A percentile compares a stretch with the other conserved stretches of the same genome.
phyloP scores from a whole-genome alignment of 2,797 vertebrate species.

The Manis crassicaudata region DNA sequence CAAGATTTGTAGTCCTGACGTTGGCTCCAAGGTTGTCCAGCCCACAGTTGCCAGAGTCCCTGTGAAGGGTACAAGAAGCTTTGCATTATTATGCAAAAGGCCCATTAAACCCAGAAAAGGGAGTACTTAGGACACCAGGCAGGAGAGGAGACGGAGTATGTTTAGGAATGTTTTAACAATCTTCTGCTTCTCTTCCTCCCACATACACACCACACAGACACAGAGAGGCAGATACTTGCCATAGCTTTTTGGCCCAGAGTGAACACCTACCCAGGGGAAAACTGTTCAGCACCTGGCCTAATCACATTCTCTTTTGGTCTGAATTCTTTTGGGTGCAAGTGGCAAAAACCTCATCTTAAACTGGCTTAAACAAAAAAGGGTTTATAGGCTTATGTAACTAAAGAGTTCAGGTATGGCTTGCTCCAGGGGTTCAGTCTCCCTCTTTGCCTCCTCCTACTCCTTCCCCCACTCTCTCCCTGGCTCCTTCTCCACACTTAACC shows the following conservation, averaged over 20 bases:
- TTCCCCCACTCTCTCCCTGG: too few relatives aligned
- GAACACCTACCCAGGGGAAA: background rate
- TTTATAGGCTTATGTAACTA: background rate
- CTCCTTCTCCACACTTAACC: background rate
- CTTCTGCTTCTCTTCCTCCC: background rate
- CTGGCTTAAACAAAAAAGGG: background rate
- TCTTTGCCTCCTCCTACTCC: accelerated
- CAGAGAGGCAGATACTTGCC: background rate
- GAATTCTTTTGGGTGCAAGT: background rate
- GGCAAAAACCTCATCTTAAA: background rate
- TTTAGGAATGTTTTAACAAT: background rate
- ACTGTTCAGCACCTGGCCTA: background rate
- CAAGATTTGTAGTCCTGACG: background rate
- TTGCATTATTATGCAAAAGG: background rate
- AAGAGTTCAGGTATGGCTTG: background rate
- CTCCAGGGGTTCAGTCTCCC: background rate
- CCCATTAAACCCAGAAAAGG: background rate
- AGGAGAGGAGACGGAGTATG: background rate
- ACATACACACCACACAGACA: too few relatives aligned
- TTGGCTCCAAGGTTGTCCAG: background rate
- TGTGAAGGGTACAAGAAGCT: background rate
- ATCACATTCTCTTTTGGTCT: background rate
- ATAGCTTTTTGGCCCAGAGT: background rate
- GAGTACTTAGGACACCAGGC: too few relatives aligned
- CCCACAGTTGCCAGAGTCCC: background rate